Evolutionary conservation across 2,797 vertebrate genomes (phyloP), one percentile per base, ranked within the genome.

Genomic region (Characodon lateralis): DNA sequence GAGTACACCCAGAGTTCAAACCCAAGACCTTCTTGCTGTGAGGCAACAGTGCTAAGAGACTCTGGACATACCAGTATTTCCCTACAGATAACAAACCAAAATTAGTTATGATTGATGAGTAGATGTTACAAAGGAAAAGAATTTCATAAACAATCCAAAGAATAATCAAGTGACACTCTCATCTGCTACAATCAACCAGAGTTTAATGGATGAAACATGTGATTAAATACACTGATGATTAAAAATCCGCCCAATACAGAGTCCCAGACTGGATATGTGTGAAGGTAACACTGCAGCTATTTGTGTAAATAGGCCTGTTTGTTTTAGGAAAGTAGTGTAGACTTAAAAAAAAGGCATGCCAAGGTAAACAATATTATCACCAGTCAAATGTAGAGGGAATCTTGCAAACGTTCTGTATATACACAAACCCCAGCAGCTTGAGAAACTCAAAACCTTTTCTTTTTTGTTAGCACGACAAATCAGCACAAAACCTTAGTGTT

Each of bases 141-240:
- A 28, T 8, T 20, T 56, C 24, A 35, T 28, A 4, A 43, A 26
- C 18, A 43, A 26, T 6, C 10, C 35, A 51, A 63, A 22, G 31
- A 71, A 48, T 69, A 31, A 78, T 83, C 6, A 77, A 84, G 82
- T 78, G 39, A 84, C 81, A 78, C 50, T 71, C 28, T 71, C 71
- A 70, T 84, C 80, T 79, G 84, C 74, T 77, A 89, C 86, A 89
- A 86, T 88, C 87, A 90, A 87, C 86, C 85, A 87, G 81, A 87
- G 83, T 92, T 91, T 92, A 93, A 92, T 94, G 85, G 74, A 83
- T 78, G 81, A 89, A 91, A 89, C 69, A 82, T 85, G 84, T 82
- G 81, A 93, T 85, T 89, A 50, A 85, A 85, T 91, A 92, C 87
- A 88, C 84, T 41, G 69, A 88, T 84, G 86, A 72, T 83, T 66